phyloP scores from a whole-genome alignment of 2,113 vertebrate species.

The Brachyhypopomus occidentalis region DNA sequence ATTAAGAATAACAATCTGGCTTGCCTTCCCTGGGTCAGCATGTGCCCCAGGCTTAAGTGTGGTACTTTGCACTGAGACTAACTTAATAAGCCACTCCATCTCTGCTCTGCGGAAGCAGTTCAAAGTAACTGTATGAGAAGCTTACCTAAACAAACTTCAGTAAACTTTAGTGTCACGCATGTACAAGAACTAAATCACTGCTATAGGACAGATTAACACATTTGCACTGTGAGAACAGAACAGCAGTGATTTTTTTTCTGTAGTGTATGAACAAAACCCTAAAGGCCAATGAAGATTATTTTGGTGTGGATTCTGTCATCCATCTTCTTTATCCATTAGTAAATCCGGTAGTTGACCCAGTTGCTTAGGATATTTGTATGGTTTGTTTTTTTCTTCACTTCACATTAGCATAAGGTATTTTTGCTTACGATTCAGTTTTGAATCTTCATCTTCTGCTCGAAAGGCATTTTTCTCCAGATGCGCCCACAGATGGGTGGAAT shows the following conservation, averaged over 20 bases:
- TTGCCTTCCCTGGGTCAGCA: neutral
- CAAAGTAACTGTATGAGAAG: neutral
- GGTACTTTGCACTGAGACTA: neutral
- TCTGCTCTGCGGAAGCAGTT: slow-evolving; percentile 11
- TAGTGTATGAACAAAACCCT: slow-evolving; percentile 5
- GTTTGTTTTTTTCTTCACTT: slow-evolving; percentile 56
- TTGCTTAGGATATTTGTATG: slow-evolving; percentile 56
- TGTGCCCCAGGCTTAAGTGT: slow-evolving; percentile 4
- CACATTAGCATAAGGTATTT: slow-evolving; percentile 30
- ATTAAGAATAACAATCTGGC: no score
- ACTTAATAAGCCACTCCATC: neutral
- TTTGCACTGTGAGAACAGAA: slow-evolving; percentile 4
- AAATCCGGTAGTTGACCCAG: slow-evolving; percentile 60
- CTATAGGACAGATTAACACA: neutral
- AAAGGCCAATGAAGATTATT: neutral
- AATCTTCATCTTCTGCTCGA: slow-evolving; percentile 10
- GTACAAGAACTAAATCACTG: neutral
- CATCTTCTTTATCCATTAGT: slow-evolving; percentile 52
- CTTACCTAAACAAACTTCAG: neutral
- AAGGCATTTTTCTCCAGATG: slow-evolving; percentile 45
- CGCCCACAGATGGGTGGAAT: slow-evolving; percentile 31
- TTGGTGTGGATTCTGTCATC: neutral
- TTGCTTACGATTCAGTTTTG: neutral
- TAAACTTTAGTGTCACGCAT: neutral
- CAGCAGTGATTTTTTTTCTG: slow-evolving; percentile 8